Conservation (phyloP, 2,797 vertebrate species). For the Pseudochaenichthys georgianus region DNA sequence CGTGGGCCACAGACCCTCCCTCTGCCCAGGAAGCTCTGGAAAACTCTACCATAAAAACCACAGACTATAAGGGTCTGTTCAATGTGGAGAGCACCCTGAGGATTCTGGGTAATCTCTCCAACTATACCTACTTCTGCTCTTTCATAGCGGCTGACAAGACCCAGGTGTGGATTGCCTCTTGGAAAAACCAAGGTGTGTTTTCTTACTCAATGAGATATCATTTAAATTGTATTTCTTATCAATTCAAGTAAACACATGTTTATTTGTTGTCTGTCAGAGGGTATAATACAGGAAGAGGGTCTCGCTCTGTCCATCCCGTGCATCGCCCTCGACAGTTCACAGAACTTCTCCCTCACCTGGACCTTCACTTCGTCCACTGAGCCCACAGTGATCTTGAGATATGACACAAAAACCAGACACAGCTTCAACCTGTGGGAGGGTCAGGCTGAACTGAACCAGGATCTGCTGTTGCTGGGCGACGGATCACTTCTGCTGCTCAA, state of each 20-base stretch:
- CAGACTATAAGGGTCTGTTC: constrained; percentile 83
- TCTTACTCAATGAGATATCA: not conserved
- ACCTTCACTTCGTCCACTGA: constrained; percentile 72
- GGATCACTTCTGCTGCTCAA: constrained; percentile 80
- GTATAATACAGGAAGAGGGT: constrained; percentile 70
- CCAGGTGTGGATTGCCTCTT: constrained; percentile 84
- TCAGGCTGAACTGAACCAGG: constrained; percentile 75
- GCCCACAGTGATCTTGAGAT: constrained; percentile 75
- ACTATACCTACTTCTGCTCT: constrained; percentile 82
- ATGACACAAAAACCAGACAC: constrained; percentile 76
- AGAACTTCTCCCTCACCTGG: constrained; percentile 85
- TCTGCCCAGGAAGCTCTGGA: constrained; percentile 55
- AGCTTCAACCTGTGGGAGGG: constrained; percentile 79
- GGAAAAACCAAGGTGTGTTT: constrained; percentile 81
- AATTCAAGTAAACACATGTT: not conserved
- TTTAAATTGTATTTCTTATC: not conserved
- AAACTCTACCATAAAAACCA: constrained; percentile 76
- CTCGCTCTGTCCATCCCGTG: constrained; percentile 78
- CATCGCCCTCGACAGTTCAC: constrained; percentile 68
- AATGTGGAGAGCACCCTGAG: constrained; percentile 80
- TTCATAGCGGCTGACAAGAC: constrained; percentile 80
- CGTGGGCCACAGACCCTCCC: constrained; percentile 80
- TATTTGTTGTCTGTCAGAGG: constrained; percentile 54
- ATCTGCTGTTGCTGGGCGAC: constrained; percentile 73
- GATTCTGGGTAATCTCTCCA: constrained; percentile 74